phyloP scores from a whole-genome alignment of 2,888 invertebrate genomes.

The Ennomos quercinarius region DNA sequence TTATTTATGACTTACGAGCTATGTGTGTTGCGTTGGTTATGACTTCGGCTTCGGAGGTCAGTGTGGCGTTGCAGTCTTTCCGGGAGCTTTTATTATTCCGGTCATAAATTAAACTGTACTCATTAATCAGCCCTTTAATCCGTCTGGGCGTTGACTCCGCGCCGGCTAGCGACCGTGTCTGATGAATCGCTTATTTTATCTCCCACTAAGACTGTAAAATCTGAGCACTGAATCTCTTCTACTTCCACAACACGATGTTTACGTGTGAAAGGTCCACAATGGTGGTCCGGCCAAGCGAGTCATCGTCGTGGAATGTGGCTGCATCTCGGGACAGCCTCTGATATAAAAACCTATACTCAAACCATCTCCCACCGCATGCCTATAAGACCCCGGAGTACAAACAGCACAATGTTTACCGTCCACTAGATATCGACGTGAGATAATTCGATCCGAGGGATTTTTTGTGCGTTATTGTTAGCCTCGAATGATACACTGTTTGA shows the following conservation, averaged over 20 bases:
- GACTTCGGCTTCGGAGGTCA: constrained; percentile 24
- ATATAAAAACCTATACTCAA: constrained; percentile 36
- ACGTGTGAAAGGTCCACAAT: constrained; percentile 56
- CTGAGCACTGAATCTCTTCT: constrained; percentile 56
- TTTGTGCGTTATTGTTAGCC: constrained; percentile 81
- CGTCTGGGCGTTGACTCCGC: constrained; percentile 81
- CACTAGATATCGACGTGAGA: constrained; percentile 74
- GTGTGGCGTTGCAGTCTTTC: constrained; percentile 60
- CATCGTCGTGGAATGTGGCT: constrained; percentile 77
- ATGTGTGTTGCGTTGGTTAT: constrained; percentile 51
- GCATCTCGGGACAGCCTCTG: constrained; percentile 63
- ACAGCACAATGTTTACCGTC: constrained; percentile 41
- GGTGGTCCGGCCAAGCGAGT: constrained; percentile 59
- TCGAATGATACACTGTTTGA: constrained; percentile 84
- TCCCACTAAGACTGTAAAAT: constrained; percentile 61
- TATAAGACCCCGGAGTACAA: constrained; percentile 25
- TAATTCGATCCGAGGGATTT: constrained; percentile 67
- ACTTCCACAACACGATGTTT: constrained; percentile 54
- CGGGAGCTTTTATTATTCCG: constrained; percentile 78
- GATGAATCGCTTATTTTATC: constrained; percentile 61
- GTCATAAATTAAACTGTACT: constrained; percentile 80
- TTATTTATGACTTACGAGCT: constrained; percentile 62
- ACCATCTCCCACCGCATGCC: constrained; percentile 32
- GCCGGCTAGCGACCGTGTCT: constrained; percentile 47
- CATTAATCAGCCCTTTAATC: constrained; percentile 83